A percentile compares a stretch with the other conserved stretches of the same genome.
phyloP scores from a whole-genome alignment of 2,888 invertebrate genomes.

The Acholoe squamosa region DNA sequence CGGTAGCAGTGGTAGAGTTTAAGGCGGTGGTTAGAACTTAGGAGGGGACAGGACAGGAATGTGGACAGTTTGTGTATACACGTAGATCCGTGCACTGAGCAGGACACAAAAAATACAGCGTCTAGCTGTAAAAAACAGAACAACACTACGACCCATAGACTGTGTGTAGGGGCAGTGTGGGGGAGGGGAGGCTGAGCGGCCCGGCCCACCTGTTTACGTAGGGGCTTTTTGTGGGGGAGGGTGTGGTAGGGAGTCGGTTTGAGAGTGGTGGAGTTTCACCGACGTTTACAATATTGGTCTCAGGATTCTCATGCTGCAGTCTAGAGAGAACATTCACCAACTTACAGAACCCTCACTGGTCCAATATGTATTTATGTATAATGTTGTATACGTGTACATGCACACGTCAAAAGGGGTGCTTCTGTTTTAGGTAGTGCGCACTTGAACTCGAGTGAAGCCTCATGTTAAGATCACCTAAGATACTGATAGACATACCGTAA shows the following conservation, averaged over 20 bases:
- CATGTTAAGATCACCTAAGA: no score
- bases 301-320: not conserved
- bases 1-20: no score
- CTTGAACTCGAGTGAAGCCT: no score
- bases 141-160: not conserved
- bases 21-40: no score
- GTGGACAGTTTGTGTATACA: conserved; percentile 27
- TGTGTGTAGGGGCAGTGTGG: not conserved
- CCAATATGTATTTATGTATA: not conserved
- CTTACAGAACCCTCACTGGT: not conserved
- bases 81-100: conserved; percentile 8
- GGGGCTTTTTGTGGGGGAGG: conserved; percentile 8
- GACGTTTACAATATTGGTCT: conserved; percentile 1
- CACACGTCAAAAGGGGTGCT: no score
- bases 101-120: not conserved
- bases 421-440: no score
- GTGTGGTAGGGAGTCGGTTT: not conserved
- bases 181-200: not conserved
- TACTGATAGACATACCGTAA: no score
- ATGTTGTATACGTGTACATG: no score
- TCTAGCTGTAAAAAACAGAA: not conserved
- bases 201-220: conserved; percentile 40
- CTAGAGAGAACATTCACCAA: not conserved
- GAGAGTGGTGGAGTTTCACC: not conserved
- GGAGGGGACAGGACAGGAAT: not conserved